These are phyloP conservation scores for Crotalus adamanteus DNA, from an alignment of 2,797 vertebrate genomes.

Conservation along the genomic window DNA sequence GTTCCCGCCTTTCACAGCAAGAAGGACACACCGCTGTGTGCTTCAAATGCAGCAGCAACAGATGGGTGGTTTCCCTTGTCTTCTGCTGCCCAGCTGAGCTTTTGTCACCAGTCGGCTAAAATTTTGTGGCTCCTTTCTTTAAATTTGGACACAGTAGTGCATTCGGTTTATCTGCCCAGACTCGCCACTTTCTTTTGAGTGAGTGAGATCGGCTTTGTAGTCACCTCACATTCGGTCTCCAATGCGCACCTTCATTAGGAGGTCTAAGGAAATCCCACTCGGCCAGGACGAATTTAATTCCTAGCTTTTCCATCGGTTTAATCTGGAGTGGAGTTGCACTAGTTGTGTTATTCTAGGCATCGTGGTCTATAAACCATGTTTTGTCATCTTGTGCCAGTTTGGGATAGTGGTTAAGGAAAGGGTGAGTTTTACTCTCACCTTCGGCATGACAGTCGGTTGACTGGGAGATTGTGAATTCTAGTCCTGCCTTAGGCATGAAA, in stretches of 20 bases:
- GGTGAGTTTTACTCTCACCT: no score
- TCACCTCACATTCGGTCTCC: not conserved
- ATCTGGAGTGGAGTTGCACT: no score
- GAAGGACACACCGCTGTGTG: slow-evolving; percentile 53
- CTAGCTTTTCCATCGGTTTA: no score
- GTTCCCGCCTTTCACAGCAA: slow-evolving; percentile 42
- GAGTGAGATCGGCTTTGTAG: not conserved
- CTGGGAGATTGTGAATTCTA: no score
- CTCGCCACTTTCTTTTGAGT: not conserved
- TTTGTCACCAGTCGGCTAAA: slow-evolving; percentile 46
- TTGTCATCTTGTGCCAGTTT: no score
- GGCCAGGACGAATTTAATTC: not conserved
- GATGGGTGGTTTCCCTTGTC: slow-evolving; percentile 48
- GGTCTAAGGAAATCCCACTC: not conserved
- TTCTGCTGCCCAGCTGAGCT: slow-evolving; percentile 38
- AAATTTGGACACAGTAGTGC: rapidly evolving
- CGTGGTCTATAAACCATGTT: no score
- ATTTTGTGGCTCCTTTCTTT: not conserved
- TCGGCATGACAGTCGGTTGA: no score
- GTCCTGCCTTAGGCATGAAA: no score
- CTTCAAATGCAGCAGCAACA: slow-evolving; percentile 48
- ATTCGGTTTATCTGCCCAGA: not conserved
- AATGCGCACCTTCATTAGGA: not conserved
- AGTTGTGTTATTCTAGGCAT: no score
- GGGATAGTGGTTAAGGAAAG: no score